Base-by-base conservation (phyloP, 2,113 vertebrate species). In the Callocephalon fimbriatum region DNA sequence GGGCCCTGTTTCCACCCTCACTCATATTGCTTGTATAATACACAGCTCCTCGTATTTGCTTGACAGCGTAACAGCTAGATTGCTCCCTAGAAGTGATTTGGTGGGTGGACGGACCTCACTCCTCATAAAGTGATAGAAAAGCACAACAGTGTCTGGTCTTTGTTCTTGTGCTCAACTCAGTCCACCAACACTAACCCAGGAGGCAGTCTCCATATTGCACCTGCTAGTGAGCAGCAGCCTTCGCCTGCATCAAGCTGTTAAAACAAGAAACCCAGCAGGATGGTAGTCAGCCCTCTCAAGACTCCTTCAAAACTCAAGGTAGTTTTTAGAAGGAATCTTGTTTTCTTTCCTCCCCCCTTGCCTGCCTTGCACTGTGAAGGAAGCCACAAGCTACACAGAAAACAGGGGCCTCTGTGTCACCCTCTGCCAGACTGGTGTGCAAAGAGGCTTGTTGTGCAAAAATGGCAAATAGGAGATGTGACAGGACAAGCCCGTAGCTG, bases 361-460 rank as follows among this genome's bases (percentile, higher is more conserved):
- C 20, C 66, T 40, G 3, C 40, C 50, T 81, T 54, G 50, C 68
- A 74, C 6, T 18, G 45, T 35, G 38, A 82, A 78, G 58, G 29
- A 62, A 86, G 16, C 27, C 35, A 63, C 25, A 45, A 3, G 22
- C 27, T 54, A 27, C 29, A 68, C 12, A 35, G 70, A 61, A 88
- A 61, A 81, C 0, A 0, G 21, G 5, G 12, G n/a, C 8, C 10
- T 73, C 35, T 42, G 22, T 29, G 8, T 45, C 26, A 86, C 81
- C 13, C 25, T 53, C 26, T 62, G 40, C 17, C 37, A 56, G 77
- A 42, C 38, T 22, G 31, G 10, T 53, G n/a, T 4, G 20, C 18
- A 42, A 27, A 68, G n/a, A 20, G 10, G 25, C 12, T 58, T 72
- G 31, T 16, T 72, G 26, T 21, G 44, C 81, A 90, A 90, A 84